Evolutionary conservation across 2,113 vertebrate species (phyloP).

Genomic region (Prietella phreatophila): DNA sequence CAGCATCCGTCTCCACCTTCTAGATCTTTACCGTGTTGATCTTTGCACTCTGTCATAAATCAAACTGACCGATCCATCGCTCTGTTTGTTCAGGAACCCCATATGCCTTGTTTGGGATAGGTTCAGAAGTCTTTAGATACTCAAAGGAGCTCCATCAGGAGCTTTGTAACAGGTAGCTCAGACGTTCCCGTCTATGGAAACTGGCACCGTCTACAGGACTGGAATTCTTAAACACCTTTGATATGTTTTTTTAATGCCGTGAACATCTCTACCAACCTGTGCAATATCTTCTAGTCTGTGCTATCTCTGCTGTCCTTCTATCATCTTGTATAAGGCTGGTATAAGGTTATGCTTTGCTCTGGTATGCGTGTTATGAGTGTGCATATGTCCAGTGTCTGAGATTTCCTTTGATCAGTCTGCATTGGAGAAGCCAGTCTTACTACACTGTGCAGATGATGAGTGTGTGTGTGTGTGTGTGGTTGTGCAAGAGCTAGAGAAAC

Average conservation of each 20-base stretch:
- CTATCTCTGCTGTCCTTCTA: neutral
- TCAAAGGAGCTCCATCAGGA: neutral
- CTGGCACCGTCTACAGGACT: neutral
- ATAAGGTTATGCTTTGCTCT: slow-evolving; percentile 30
- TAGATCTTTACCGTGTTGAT: neutral
- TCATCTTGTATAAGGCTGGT: neutral
- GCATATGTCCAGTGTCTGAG: slow-evolving; percentile 20
- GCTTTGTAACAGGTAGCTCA: neutral
- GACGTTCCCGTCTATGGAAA: neutral
- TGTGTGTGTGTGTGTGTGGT: slow-evolving; percentile 1
- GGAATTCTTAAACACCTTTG: neutral
- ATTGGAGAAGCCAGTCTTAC: neutral
- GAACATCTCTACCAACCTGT: neutral
- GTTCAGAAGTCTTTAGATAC: neutral
- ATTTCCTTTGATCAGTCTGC: slow-evolving; percentile 44
- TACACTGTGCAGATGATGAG: slow-evolving; percentile 16
- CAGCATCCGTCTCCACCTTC: neutral
- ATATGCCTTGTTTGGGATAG: neutral
- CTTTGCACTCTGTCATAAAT: neutral
- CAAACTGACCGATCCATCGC: neutral
- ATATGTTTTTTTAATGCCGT: neutral
- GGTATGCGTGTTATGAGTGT: slow-evolving; percentile 37
- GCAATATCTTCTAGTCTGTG: neutral
- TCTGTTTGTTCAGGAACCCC: neutral
- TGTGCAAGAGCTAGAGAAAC: neutral